Evolutionary conservation across 2,113 vertebrate genomes (phyloP), one percentile per base, ranked within the genome.

Genomic region (Heptranchias perlo): DNA sequence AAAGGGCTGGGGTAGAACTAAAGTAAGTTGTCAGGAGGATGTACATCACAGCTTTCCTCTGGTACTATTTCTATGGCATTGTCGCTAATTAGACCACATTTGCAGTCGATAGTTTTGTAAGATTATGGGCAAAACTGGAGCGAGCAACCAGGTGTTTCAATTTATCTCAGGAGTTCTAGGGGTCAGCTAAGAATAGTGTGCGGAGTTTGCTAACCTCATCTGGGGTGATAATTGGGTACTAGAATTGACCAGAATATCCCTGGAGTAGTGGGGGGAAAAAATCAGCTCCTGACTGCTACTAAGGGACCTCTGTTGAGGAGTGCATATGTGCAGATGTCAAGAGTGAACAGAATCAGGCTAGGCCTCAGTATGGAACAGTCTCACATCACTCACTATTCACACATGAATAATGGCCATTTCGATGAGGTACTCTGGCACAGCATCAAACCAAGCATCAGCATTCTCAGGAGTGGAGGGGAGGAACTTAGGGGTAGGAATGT

Each of bases 1-100:
- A 93, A 64, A 93, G 91, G 91, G 4, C 3, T 31, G 6, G n/a
- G 7, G 58, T 64, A 52, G 91, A 93, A 62, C 58, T 64, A 44
- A 87, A 25, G 3, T 52, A 87, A 49, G 18, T 47, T 86, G 44
- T 86, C 54, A 58, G 31, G 58, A 93, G 7, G 91, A 64, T 23
- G 61, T 93, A 21, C 47, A 31, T 54, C 23, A 13, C 21, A 64
- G 58, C 61, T 93, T 64, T 93, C 18, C 18, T 23, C 58, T 44
- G n/a, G 18, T 93, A 93, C 91, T 93, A 64, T n/a, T 93, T 93
- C 91, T 39, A 61, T 62, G 91, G 54, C 58, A n/a, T 61, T 25
- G 14, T 64, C 61, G 44, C 58, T 64, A 93, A 93, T 93, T 93
- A 93, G 89, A 35, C 31, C 89, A 92, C 54, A 62, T 58, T 31